Evolutionary conservation across 2,113 vertebrate species (phyloP).

Genomic region (Salvelinus alpinus): DNA sequence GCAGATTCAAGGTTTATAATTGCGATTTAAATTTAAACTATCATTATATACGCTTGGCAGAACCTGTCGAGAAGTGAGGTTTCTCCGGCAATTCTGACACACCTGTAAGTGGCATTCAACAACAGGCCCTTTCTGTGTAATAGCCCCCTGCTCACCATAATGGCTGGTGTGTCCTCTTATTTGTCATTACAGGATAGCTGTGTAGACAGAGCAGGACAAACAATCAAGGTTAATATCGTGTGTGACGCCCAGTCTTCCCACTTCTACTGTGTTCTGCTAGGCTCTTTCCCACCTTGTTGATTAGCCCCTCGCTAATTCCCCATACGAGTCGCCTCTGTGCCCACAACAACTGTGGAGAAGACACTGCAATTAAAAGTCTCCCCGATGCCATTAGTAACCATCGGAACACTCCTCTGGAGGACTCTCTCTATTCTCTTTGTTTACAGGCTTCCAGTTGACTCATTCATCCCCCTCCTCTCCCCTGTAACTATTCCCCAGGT

Average conservation of each 20-base stretch:
- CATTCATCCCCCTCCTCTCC: neutral
- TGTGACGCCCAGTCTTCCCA: neutral
- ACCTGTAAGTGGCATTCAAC: neutral
- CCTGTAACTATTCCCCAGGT: too few species aligned
- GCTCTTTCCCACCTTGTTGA: neutral
- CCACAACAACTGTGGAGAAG: conserved; percentile 5
- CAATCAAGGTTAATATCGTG: conserved; percentile 28
- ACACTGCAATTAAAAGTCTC: neutral
- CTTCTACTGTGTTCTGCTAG: neutral
- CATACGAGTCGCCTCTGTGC: neutral
- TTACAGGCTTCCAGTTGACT: neutral
- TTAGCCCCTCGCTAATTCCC: neutral
- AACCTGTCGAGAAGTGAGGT: neutral
- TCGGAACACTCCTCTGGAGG: too few species aligned
- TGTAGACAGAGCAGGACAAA: conserved; percentile 4
- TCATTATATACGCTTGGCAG: neutral
- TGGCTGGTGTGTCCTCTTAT: neutral
- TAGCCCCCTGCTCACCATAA: neutral
- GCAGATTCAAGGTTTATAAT: neutral
- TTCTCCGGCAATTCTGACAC: neutral
- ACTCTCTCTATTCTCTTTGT: too few species aligned
- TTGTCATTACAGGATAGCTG: neutral
- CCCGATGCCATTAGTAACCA: too few species aligned
- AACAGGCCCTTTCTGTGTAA: neutral
- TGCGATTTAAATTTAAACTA: neutral